Percentiles rank a stretch among this genome's conserved stretches.
phyloP scores from a whole-genome alignment of 2,113 vertebrate genomes.

The Syrmaticus mikado region DNA sequence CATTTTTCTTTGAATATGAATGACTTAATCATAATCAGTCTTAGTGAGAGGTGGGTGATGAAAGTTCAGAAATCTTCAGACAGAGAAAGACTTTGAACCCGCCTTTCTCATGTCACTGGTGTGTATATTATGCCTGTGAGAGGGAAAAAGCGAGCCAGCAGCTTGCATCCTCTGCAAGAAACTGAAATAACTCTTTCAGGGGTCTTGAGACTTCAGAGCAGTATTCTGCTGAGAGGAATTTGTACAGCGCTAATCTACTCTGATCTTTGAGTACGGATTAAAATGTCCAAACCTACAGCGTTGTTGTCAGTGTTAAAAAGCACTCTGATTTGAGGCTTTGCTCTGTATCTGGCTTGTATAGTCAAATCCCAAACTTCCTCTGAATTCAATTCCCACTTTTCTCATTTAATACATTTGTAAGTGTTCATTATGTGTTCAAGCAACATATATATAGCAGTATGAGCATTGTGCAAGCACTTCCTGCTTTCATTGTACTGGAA shows the following conservation, averaged over 20 bases:
- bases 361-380: conserved; percentile 2
- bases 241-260: background rate
- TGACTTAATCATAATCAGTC: conserved; percentile 27
- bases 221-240: background rate
- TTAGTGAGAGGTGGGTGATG: conserved; percentile 26
- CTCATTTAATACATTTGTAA: background rate
- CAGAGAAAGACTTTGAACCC: background rate
- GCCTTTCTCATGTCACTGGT: background rate
- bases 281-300: background rate
- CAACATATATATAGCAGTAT: background rate
- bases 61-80: conserved; percentile 40
- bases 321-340: background rate
- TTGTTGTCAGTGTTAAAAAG: background rate
- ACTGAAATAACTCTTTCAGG: background rate
- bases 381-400: conserved; percentile 19
- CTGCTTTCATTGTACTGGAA: background rate
- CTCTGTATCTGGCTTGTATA: background rate
- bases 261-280: conserved; percentile 11
- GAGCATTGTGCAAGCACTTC: background rate
- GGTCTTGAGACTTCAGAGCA: background rate
- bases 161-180: background rate
- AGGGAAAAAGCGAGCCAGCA: background rate
- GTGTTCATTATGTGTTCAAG: background rate
- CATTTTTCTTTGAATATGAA: conserved; percentile 51
- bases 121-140: background rate